phyloP scores from a whole-genome alignment of 2,113 vertebrate genomes.

The human region GRCh38 chr2:199208001-199208500 shows the following conservation, averaged over 20 bases:
- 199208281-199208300: too few relatives aligned
- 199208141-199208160: not conserved
- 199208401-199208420: not conserved
- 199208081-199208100: not conserved
- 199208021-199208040: not conserved
- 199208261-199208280: not conserved
- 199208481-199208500: not conserved
- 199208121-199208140: not conserved
- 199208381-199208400: too few relatives aligned
- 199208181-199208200: not conserved
- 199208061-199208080: not conserved
- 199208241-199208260: not conserved
- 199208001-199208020: not conserved
- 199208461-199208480: not conserved
- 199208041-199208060: not conserved
- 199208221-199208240: not conserved
- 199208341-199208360: conserved; percentile 80
- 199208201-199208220: not conserved
- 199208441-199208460: not conserved
- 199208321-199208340: conserved; percentile 78
- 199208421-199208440: not conserved
- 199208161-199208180: not conserved
- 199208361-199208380: too few relatives aligned
- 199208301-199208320: conserved; percentile 70
- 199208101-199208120: not conserved